Evolutionary conservation across 2,113 vertebrate genomes (phyloP).

Genomic region (Recurvirostra avosetta): DNA sequence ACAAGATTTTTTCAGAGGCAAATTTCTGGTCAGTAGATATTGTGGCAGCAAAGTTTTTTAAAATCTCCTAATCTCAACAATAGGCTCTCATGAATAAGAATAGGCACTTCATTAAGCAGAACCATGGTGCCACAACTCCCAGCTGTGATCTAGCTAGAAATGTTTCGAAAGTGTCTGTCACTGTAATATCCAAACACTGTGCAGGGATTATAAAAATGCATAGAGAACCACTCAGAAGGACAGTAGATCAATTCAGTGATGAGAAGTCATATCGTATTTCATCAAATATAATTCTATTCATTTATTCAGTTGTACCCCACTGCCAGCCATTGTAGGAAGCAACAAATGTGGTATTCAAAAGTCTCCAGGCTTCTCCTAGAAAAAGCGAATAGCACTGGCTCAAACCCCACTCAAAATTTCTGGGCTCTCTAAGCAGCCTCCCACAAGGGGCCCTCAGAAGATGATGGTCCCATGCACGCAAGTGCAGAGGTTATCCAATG

Average conservation of each 20-base stretch:
- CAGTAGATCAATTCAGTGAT: slow-evolving; percentile 31
- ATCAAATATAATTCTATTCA: slow-evolving; percentile 36
- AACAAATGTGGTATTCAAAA: not conserved
- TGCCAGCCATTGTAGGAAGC: slow-evolving; percentile 7
- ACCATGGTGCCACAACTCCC: not conserved
- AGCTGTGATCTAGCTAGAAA: slow-evolving; percentile 9
- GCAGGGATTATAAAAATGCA: slow-evolving; percentile 15
- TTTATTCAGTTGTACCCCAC: not conserved
- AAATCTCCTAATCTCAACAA: not conserved
- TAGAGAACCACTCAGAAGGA: not conserved
- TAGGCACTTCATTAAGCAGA: not conserved
- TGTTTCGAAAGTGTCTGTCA: slow-evolving; percentile 21
- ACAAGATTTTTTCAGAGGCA: not conserved
- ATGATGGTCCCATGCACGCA: accelerated
- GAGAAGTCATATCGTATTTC: slow-evolving; percentile 50
- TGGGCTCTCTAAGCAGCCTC: not conserved
- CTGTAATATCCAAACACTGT: not conserved
- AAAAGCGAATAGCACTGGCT: not conserved
- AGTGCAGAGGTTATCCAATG: not conserved
- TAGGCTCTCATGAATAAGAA: slow-evolving; percentile 5
- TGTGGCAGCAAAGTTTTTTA: not conserved
- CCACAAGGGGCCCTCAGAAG: not conserved
- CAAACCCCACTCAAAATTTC: not conserved
- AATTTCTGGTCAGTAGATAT: not conserved
- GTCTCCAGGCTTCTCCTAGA: not conserved